Evolutionary conservation across 2,888 invertebrate species (phyloP).

Genomic region (Lasioglossum lativentre): DNA sequence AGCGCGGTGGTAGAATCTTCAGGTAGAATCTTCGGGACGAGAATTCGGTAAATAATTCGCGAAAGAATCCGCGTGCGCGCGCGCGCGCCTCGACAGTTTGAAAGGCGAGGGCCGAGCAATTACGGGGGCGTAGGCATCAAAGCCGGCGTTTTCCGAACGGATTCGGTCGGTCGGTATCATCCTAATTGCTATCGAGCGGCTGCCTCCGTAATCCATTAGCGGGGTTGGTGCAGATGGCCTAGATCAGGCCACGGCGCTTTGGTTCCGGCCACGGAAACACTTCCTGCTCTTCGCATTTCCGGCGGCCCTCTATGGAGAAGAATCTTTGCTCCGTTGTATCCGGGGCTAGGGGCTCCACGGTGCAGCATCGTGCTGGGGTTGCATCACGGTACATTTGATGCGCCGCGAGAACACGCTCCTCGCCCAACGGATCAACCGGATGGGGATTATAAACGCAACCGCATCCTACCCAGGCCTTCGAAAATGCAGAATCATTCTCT

Average conservation of each 20-base stretch:
- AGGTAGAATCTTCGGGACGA: not conserved
- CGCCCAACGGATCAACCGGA: not conserved
- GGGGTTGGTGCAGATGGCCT: slow-evolving; percentile 42
- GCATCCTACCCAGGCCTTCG: not conserved
- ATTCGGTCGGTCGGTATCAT: slow-evolving; percentile 38
- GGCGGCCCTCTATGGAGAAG: not conserved
- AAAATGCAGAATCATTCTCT: not conserved
- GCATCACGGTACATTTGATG: slow-evolving; percentile 30
- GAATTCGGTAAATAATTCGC: not conserved
- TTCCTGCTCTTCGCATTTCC: slow-evolving; percentile 27
- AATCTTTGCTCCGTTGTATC: slow-evolving; percentile 16
- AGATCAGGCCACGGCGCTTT: slow-evolving; percentile 34
- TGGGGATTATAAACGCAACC: not conserved
- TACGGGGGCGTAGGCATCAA: slow-evolving; percentile 30
- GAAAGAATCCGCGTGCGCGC: not conserved
- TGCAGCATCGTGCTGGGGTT: not conserved
- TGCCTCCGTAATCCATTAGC: slow-evolving; percentile 60
- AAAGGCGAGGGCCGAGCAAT: slow-evolving; percentile 1
- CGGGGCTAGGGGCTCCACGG: not conserved
- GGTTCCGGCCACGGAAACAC: slow-evolving; percentile 11
- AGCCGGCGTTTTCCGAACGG: slow-evolving; percentile 6
- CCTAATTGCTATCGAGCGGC: slow-evolving; percentile 56
- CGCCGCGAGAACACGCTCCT: not conserved
- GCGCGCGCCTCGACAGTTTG: not conserved
- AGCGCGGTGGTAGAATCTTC: not conserved